phyloP scores from a whole-genome alignment of 2,888 invertebrate species.

The Podabrus alpinus region DNA sequence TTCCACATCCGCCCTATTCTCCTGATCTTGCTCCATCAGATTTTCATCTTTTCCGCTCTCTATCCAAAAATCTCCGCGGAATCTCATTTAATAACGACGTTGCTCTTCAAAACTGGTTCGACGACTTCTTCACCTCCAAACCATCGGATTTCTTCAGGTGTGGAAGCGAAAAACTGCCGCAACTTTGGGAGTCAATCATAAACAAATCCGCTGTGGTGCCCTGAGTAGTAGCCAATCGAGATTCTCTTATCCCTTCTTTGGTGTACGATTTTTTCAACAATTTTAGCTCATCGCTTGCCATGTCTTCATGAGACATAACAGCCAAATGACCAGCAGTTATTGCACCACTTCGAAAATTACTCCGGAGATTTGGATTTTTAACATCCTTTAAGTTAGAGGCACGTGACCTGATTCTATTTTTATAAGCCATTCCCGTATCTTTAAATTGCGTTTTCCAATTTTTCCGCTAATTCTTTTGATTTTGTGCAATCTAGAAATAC shows the following conservation, averaged over 20 bases:
- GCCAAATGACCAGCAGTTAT: conserved; percentile 85
- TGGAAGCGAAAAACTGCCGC: too few relatives aligned
- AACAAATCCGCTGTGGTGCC: conserved; percentile 96
- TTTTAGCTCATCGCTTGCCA: conserved; percentile 99
- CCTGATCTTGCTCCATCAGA: too few relatives aligned
- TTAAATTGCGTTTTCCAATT: conserved; percentile 93
- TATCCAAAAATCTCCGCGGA: too few relatives aligned
- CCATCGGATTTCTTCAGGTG: too few relatives aligned
- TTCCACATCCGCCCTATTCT: too few relatives aligned
- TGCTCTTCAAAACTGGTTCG: too few relatives aligned
- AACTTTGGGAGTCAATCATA: too few relatives aligned
- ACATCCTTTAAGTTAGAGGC: conserved; percentile 94
- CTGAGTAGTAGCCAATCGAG: conserved; percentile 92
- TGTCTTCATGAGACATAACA: conserved; percentile 96
- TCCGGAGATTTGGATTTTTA: conserved; percentile 91
- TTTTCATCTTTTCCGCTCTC: too few relatives aligned
- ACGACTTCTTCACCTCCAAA: too few relatives aligned
- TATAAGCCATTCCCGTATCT: conserved; percentile 95
- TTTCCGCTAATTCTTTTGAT: conserved; percentile 86
- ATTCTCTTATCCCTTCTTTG: conserved; percentile 97
- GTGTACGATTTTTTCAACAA: conserved; percentile 89
- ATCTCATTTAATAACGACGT: too few relatives aligned
- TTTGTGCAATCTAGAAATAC: conserved; percentile 68
- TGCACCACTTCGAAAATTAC: conserved; percentile 88
- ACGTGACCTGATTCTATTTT: conserved; percentile 91